phyloP scores from a whole-genome alignment of 1,140 invertebrate species.

The Galleria mellonella region DNA sequence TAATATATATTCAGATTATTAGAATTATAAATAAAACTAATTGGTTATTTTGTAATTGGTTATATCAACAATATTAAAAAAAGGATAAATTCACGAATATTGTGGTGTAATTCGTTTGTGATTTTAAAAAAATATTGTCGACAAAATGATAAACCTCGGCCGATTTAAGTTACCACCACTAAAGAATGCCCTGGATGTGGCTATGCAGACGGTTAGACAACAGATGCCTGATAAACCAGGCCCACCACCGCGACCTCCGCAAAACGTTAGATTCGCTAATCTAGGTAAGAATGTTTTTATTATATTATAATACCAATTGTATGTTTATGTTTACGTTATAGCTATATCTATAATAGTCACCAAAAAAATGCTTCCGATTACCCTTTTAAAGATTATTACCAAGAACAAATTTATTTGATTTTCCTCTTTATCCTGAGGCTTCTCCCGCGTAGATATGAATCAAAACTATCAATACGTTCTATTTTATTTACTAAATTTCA shows the following conservation, averaged over 20 bases:
- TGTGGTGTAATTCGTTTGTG: background rate
- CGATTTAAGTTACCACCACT: conserved; percentile 80
- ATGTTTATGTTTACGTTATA: no score
- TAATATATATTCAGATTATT: background rate
- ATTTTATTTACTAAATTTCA: no score
- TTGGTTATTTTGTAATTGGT: conserved; percentile 4
- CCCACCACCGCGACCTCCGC: conserved; percentile 72
- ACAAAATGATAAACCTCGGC: conserved; percentile 66
- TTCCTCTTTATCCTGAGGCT: no score
- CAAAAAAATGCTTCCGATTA: no score
- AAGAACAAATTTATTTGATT: no score
- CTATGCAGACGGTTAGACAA: conserved; percentile 85
- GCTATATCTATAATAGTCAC: no score
- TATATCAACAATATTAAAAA: conserved; percentile 6
- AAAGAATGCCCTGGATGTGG: conserved; percentile 84
- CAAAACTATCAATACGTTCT: no score
- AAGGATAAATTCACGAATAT: background rate
- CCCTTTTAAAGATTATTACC: no score
- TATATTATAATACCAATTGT: no score
- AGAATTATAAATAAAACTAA: no score
- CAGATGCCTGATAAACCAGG: conserved; percentile 81
- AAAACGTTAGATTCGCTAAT: conserved; percentile 78
- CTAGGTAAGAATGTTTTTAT: conserved; percentile 62
- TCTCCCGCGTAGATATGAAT: no score
- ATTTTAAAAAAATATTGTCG: conserved; percentile 9